phyloP scores from a whole-genome alignment of 2,888 invertebrate genomes.

The Abrostola triplasia region DNA sequence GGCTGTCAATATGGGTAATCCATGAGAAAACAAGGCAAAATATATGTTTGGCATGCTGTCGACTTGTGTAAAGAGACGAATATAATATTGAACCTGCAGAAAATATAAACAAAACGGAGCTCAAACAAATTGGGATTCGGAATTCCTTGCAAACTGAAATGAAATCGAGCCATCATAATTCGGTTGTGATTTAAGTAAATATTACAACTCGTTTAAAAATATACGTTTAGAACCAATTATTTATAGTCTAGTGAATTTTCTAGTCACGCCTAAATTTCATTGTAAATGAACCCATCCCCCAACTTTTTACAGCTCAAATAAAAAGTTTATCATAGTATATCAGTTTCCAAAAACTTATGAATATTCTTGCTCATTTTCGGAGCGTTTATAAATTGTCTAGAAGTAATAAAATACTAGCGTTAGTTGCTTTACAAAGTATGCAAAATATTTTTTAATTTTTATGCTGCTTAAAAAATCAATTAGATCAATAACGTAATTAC shows the following conservation, averaged over 20 bases:
- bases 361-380: no score
- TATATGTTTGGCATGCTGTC: constrained; percentile 60
- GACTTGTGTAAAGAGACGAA: constrained; percentile 48
- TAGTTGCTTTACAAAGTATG: no score
- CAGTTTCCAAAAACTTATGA: no score
- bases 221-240: no score
- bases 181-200: constrained; percentile 14
- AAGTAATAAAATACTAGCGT: no score
- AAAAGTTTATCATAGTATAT: background rate
- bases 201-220: constrained; percentile 8
- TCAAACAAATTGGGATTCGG: constrained; percentile 20
- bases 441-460: no score
- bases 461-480: no score
- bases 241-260: constrained; percentile 6
- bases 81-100: constrained; percentile 25
- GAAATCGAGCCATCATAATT: constrained; percentile 22
- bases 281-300: constrained; percentile 13
- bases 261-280: constrained; percentile 6
- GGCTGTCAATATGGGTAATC: constrained; percentile 64
- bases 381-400: no score
- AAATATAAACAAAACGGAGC: constrained; percentile 31
- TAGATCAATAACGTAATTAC: no score
- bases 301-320: constrained; percentile 12
- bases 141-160: constrained; percentile 17
- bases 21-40: constrained; percentile 61